These are phyloP conservation scores for Conops quadrifasciatus DNA, from an alignment of 2,888 invertebrate species.

Conservation along the genomic window DNA sequence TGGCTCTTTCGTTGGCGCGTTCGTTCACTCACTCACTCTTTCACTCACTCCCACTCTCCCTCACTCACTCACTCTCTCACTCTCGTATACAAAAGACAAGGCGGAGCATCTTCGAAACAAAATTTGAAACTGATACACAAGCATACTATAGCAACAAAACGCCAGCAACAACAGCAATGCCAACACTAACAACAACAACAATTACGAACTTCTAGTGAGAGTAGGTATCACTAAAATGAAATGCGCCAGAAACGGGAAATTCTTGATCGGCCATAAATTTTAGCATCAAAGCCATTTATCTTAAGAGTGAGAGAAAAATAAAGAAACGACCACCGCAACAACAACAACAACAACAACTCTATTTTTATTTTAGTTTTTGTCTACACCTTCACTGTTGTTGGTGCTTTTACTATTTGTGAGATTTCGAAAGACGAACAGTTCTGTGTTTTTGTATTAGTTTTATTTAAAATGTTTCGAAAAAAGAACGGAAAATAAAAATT, in stretches of 20 bases:
- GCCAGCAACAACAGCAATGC: constrained; percentile 44
- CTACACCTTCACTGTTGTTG: too few species aligned
- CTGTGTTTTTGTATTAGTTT: too few species aligned
- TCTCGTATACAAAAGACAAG: constrained; percentile 3
- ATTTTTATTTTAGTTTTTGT: not conserved
- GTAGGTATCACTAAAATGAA: constrained; percentile 32
- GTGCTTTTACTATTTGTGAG: too few species aligned
- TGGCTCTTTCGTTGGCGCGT: constrained; percentile 16
- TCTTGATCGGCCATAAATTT: constrained; percentile 61
- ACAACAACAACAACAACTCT: not conserved
- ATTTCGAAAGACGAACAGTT: too few species aligned
- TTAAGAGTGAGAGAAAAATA: constrained; percentile 39
- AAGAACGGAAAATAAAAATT: too few species aligned
- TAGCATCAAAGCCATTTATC: constrained; percentile 57
- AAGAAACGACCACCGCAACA: not conserved
- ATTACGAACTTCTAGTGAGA: constrained; percentile 1
- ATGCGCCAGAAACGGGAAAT: constrained; percentile 51
- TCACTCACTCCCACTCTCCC: constrained; percentile 24
- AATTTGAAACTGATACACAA: not conserved
- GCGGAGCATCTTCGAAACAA: constrained; percentile 12
- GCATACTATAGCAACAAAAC: constrained; percentile 41
- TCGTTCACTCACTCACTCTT: constrained; percentile 42
- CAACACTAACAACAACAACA: constrained; percentile 34
- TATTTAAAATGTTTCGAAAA: too few species aligned
- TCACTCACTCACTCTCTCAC: not conserved